phyloP scores from a whole-genome alignment of 2,113 vertebrate genomes.

The Genyomyrus donnyi region DNA sequence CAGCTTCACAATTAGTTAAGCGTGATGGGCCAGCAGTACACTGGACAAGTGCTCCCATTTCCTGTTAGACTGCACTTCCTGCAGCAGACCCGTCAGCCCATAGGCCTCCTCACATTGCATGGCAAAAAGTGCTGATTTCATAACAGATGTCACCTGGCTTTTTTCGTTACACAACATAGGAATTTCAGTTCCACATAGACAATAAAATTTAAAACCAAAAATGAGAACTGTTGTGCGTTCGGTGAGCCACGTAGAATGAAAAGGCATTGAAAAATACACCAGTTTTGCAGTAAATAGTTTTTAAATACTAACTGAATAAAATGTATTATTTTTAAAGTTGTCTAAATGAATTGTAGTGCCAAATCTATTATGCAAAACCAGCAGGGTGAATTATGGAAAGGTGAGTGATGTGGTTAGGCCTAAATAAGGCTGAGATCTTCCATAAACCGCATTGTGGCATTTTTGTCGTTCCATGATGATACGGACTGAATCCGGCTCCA shows the following conservation, averaged over 20 bases:
- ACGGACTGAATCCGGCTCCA: slow-evolving; percentile 65
- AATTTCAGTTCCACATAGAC: neutral
- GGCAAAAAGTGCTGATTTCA: slow-evolving; percentile 31
- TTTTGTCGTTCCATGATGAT: slow-evolving; percentile 63
- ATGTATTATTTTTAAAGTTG: neutral
- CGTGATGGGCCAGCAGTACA: slow-evolving; percentile 71
- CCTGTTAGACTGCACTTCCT: slow-evolving; percentile 68
- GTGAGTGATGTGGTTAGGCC: neutral
- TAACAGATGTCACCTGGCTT: neutral
- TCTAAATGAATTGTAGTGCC: neutral
- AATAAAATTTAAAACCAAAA: neutral
- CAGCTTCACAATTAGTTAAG: slow-evolving; percentile 82
- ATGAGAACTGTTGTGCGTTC: neutral
- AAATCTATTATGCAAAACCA: neutral
- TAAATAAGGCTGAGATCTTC: neutral
- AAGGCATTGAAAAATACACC: neutral
- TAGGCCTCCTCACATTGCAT: slow-evolving; percentile 19
- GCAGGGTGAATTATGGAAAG: neutral
- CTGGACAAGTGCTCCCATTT: slow-evolving; percentile 79
- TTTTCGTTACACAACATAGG: neutral
- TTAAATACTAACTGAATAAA: neutral
- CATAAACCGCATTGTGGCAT: slow-evolving; percentile 33
- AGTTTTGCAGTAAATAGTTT: neutral
- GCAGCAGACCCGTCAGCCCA: slow-evolving; percentile 17
- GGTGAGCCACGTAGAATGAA: neutral